Evolutionary conservation across 2,797 vertebrate species (phyloP).

Genomic region (Odontamblyopus rebecca): DNA sequence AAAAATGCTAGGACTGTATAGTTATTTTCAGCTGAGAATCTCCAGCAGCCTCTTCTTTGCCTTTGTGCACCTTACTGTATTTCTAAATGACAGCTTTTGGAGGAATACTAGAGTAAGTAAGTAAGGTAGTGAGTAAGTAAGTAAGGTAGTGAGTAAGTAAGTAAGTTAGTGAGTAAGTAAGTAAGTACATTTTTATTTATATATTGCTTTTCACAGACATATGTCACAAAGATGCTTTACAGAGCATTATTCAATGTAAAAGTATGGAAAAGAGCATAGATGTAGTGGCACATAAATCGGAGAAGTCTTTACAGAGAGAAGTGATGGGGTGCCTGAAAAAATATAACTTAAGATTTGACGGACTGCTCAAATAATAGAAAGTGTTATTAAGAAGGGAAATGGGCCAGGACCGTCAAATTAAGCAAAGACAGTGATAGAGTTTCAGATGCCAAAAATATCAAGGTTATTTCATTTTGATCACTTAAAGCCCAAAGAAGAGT

Average conservation of each 20-base stretch:
- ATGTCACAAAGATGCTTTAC: no score
- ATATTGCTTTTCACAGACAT: no score
- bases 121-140: no score
- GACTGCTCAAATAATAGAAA: neutral
- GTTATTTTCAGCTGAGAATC: conserved; percentile 67
- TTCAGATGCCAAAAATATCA: neutral
- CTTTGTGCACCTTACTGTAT: conserved; percentile 45
- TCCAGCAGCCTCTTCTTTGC: conserved; percentile 68
- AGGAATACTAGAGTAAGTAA: conserved; percentile 28
- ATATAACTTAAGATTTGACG: neutral
- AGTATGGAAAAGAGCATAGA: neutral
- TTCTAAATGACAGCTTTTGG: conserved; percentile 25
- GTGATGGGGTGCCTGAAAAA: neutral
- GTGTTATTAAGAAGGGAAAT: neutral
- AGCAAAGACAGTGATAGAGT: neutral
- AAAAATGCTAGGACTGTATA: conserved; percentile 52
- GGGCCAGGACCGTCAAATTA: neutral
- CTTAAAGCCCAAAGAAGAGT: neutral
- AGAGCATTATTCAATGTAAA: neutral
- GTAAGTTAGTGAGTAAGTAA: no score
- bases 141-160: no score
- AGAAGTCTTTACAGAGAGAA: neutral
- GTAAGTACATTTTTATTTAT: no score
- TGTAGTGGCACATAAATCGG: neutral
- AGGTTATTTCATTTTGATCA: neutral